phyloP scores from a whole-genome alignment of 2,888 invertebrate species.

The Aphidius colemani region DNA sequence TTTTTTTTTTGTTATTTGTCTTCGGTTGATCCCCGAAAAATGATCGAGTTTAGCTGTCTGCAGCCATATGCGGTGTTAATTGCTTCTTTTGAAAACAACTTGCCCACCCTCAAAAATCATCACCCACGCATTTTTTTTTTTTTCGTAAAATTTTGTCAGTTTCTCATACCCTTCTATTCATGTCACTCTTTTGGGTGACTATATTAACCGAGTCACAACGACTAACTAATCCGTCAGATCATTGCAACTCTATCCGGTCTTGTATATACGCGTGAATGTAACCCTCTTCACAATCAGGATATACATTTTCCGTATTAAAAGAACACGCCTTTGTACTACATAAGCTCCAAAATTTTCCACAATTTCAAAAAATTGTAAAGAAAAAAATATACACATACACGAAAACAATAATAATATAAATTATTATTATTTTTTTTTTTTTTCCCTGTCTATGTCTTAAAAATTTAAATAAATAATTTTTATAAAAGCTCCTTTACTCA shows the following conservation, averaged over 20 bases:
- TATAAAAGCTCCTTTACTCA: too few species aligned
- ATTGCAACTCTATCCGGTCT: conserved; percentile 37
- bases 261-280: neutral
- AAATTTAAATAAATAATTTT: too few species aligned
- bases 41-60: conserved; percentile 47
- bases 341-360: too few species aligned
- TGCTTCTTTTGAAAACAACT: conserved; percentile 39
- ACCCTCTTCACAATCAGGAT: neutral
- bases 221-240: conserved; percentile 43
- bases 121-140: neutral
- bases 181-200: neutral
- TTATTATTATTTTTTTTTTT: too few species aligned
- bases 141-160: too few species aligned
- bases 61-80: conserved; percentile 47
- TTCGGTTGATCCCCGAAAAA: conserved; percentile 26
- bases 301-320: neutral
- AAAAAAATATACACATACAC: too few species aligned
- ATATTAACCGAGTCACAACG: conserved; percentile 30
- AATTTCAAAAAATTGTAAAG: too few species aligned
- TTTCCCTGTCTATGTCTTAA: too few species aligned
- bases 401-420: too few species aligned
- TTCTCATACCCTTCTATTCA: too few species aligned
- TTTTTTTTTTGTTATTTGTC: too few species aligned
- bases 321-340: too few species aligned
- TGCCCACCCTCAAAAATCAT: neutral